Evolutionary conservation across 2,113 vertebrate species (phyloP), one percentile per base, ranked within the genome.

Genomic region (Cephalopholis sonnerati): DNA sequence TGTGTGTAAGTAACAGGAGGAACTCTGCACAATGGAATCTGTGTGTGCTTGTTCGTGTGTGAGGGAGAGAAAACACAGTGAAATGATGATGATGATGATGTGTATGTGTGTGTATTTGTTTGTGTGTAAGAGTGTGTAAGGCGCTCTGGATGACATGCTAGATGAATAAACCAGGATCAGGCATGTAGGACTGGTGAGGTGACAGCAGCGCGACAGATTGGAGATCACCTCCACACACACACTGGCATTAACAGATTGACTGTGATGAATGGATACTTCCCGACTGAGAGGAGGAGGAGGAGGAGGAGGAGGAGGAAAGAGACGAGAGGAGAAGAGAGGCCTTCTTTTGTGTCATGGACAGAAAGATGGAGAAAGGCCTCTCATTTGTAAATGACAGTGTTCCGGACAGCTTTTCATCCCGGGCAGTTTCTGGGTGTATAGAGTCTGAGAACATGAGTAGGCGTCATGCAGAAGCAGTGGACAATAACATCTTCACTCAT

Each of bases 261-360:
- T 85, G 87, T 89, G 91, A 94, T 93, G 87, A 92, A 92, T 91
- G 79, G 68, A 85, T 90, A 46, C 71, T 73, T 83, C 74, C 77
- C 29, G 24, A 76, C 55, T 82, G 59, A 72, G 74, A 75, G 65
- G 71, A 72, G 74, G 59, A 61, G 24, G 24, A 62, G 39, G 74
- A 75, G 66, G 72, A 72, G 74, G 59, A 62, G 24, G 25, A 62
- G 39, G 66, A 51, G 50, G 36, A 36, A 36, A 57, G 27, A 63
- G 44, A 59, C 55, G 36, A 72, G 36, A 73, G 11, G 24, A 59
- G 78, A 78, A 51, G 67, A 73, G 74, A 74, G 67, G 67, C 64
- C 63, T 80, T 74, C 63, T 81, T 76, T 84, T 78, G 89, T 88
- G 83, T 73, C 74, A 80, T 2, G 29, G 50, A 24, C 65, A 72